Evolutionary conservation across 2,888 invertebrate species (phyloP), one percentile per base, ranked within the genome.

Genomic region (Drosophila melanosoma): DNA sequence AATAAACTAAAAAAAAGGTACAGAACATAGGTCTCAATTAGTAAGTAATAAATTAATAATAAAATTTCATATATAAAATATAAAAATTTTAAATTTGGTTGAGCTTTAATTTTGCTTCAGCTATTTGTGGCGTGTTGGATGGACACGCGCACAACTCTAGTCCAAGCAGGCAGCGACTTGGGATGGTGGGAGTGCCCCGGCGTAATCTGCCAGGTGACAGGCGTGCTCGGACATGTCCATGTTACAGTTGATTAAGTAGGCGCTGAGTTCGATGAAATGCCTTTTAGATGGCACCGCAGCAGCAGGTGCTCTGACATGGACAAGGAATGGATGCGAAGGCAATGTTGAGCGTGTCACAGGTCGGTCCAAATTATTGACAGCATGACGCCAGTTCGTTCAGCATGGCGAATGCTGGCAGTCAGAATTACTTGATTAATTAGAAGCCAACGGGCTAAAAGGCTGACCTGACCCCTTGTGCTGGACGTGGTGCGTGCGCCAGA

Each of bases 301-400:
- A 62, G 87, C 76, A 67, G 61, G 49, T 57, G 76, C 52, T 45
- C 20, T 35, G 32, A 38, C 51, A 17, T 20, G 33, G 56, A 42
- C 8, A 51, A 6, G 32, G 3, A 23, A 26, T 35, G 54, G 40
- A 26, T 65, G 64, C 33, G 62, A 29, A 57, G 42, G 33, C n/a
- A 54, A 36, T 51, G 52, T 20, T 49, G 51, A 57, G 63, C 53
- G 61, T 72, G 69, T 73, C 74, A 82, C 59, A 77, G 85, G 76
- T 84, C 88, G 85, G 87, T 85, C 82, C 83, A 86, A 89, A 86
- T 89, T 89, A 89, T 86, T 86, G 90, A 86, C 85, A 87, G 82
- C 83, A 60, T 67, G 71, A 69, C 66, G 73, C 68, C 69, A 59
- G 56, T 49, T 59, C 58, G 57, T 57, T 51, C 72, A 32, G 51